Percentiles rank a stretch among this genome's conserved stretches.
phyloP scores from a whole-genome alignment of 2,888 invertebrate species.

The Notocelia uddmanniana region DNA sequence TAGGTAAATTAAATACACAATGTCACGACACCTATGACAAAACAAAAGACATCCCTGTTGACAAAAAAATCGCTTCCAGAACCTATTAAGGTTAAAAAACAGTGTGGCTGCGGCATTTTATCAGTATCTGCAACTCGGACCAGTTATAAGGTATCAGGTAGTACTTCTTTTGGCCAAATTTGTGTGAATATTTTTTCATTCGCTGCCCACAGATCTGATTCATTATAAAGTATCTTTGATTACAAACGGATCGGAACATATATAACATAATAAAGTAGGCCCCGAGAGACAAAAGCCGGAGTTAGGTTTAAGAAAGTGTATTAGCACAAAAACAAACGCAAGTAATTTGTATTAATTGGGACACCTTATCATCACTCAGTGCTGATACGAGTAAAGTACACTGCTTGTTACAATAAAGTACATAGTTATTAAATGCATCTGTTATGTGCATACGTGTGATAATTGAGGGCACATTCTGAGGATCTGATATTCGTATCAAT shows the following conservation, averaged over 20 bases:
- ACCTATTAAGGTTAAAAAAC: background rate
- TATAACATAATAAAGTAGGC: no score
- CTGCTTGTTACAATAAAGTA: background rate
- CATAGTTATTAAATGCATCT: background rate
- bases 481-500: no score
- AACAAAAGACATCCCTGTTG: slow-evolving; percentile 14
- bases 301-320: background rate
- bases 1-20: slow-evolving; percentile 34
- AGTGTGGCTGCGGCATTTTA: background rate
- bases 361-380: background rate
- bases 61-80: slow-evolving; percentile 17
- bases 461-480: no score
- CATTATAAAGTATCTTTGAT: no score
- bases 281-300: background rate
- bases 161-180: no score
- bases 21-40: slow-evolving; percentile 28
- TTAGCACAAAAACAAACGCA: background rate
- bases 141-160: background rate
- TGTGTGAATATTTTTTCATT: no score
- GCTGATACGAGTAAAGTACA: background rate
- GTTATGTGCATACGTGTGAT: background rate
- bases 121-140: background rate
- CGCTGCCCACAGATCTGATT: no score
- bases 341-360: background rate
- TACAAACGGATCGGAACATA: no score